Conservation (phyloP, 1,140 invertebrate species). For the Drosophila sucinea region DNA sequence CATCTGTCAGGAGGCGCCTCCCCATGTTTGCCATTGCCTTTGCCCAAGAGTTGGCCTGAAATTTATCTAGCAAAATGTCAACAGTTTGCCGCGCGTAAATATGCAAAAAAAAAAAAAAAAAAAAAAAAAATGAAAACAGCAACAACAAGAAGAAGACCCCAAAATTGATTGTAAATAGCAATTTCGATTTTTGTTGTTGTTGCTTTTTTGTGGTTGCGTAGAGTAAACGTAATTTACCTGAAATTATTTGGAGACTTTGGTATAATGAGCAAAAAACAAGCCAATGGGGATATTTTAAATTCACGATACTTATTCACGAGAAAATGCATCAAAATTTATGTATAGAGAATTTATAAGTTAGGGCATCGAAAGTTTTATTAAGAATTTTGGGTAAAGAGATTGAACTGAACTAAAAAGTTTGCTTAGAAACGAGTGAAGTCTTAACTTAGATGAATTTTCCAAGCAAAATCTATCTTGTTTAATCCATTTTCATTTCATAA, state of each 20-base stretch:
- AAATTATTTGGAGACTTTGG: slow-evolving; percentile 48
- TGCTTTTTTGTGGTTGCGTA: slow-evolving; percentile 12
- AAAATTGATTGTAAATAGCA: slow-evolving; percentile 77
- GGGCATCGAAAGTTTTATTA: too few relatives aligned
- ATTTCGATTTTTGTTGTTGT: slow-evolving; percentile 45
- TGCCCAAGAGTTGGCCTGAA: slow-evolving; percentile 32
- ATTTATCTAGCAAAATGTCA: slow-evolving; percentile 74
- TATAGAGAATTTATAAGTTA: too few relatives aligned
- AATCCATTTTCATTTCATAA: too few relatives aligned
- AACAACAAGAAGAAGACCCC: slow-evolving; percentile 6
- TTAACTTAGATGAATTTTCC: too few relatives aligned
- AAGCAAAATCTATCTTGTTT: too few relatives aligned
- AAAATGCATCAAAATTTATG: background rate
- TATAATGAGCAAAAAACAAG: background rate
- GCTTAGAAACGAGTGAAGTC: too few relatives aligned
- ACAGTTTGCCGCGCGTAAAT: slow-evolving; percentile 76
- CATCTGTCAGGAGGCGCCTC: slow-evolving; percentile 70
- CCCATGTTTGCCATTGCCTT: slow-evolving; percentile 55
- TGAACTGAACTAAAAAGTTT: too few relatives aligned
- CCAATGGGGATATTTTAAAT: background rate
- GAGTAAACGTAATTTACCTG: slow-evolving; percentile 58
- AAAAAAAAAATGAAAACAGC: background rate
- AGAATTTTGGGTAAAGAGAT: too few relatives aligned
- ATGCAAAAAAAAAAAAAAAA: slow-evolving; percentile 45
- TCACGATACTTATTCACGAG: background rate